These are phyloP conservation scores for Teleogryllus occipitalis DNA, from an alignment of 1,140 invertebrate species.

Conservation along the genomic window DNA sequence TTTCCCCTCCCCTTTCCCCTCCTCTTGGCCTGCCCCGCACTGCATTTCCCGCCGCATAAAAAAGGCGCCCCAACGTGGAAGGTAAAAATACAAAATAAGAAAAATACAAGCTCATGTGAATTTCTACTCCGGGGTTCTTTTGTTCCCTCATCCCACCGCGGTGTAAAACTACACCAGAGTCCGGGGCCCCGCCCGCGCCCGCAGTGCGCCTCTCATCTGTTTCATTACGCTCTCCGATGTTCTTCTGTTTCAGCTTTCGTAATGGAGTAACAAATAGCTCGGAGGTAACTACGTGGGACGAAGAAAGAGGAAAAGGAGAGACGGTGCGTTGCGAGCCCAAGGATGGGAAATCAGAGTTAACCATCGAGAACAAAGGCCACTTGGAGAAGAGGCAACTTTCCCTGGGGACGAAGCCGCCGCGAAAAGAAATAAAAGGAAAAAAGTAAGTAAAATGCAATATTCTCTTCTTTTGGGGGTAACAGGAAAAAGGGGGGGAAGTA, in stretches of 20 bases:
- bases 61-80: background rate
- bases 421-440: background rate
- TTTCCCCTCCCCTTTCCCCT: no score
- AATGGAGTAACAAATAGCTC: background rate
- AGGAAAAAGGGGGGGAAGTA: background rate
- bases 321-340: background rate
- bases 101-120: background rate
- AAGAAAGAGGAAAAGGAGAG: background rate
- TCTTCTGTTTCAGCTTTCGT: background rate
- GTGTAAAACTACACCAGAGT: background rate
- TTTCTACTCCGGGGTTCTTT: background rate
- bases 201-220: background rate
- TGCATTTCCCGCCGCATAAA: background rate
- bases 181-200: no score
- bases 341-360: background rate
- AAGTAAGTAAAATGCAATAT: background rate
- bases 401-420: background rate
- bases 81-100: background rate
- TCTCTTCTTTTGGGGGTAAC: background rate
- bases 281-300: background rate
- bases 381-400: background rate
- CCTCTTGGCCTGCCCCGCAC: no score
- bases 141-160: background rate
- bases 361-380: background rate
- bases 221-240: constrained; percentile 3